Evolutionary conservation across 1,140 invertebrate species (phyloP).

Genomic region (Habropoda laboriosa): DNA sequence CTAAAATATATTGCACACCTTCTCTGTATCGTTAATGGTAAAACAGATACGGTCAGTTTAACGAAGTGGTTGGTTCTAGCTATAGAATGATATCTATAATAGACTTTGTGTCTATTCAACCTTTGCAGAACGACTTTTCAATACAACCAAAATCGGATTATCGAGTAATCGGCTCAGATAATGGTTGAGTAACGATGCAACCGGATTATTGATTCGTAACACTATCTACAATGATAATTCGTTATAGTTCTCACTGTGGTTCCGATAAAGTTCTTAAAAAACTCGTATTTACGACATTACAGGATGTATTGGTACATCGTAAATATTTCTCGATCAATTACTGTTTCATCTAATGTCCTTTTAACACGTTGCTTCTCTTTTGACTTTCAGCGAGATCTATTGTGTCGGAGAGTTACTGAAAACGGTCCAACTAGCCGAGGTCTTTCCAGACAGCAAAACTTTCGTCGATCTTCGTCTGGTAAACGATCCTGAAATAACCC

Average conservation of each 20-base stretch:
- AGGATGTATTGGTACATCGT: not conserved
- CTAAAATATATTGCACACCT: too few relatives aligned
- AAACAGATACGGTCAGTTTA: too few relatives aligned
- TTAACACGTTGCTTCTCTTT: not conserved
- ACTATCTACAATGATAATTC: not conserved
- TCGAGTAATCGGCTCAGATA: not conserved
- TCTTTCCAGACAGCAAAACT: conserved; percentile 94
- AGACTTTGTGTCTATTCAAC: not conserved
- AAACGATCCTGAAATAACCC: conserved; percentile 85
- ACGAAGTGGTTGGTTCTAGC: not conserved
- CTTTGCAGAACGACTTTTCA: not conserved
- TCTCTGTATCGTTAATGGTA: too few relatives aligned
- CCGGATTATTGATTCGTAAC: not conserved
- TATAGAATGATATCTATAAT: not conserved
- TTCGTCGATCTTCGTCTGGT: conserved; percentile 95
- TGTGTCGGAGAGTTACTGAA: conserved; percentile 91
- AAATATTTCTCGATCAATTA: too few relatives aligned
- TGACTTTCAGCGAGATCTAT: conserved; percentile 88
- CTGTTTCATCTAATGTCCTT: not conserved
- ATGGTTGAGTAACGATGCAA: not conserved
- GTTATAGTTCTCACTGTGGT: not conserved
- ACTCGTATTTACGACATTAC: not conserved
- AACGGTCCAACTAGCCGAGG: conserved; percentile 89
- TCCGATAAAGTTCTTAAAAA: not conserved
- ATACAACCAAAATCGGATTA: not conserved